Evolutionary conservation across 2,797 vertebrate species (phyloP), one percentile per base, ranked within the genome.

Genomic region (Centroberyx gerrardi): DNA sequence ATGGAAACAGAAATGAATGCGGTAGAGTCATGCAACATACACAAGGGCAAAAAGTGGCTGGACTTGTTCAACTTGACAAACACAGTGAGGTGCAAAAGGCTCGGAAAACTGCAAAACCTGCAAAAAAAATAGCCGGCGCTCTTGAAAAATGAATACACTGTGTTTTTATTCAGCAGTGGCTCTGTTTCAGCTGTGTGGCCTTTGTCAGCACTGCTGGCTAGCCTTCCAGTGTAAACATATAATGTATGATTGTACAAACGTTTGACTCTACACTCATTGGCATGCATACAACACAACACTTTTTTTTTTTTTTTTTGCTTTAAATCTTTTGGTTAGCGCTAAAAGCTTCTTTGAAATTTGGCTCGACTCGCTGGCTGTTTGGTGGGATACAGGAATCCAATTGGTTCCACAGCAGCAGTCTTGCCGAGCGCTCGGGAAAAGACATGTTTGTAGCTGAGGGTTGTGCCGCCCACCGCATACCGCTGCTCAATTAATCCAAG

Each of bases 401-500:
- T 84, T 73, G 75, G 84, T 85, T 89, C 73, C 13, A 28, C 81
- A 8, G 72, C 56, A 15, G 67, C 70, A 49, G 72, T 36, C 42
- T 64, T 60, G 48, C 81, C 0, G 44, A 44, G 76, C 72, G 72
- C 68, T 81, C 75, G 82, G 74, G 68, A 71, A 72, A 72, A 78
- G 73, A 69, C 36, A 17, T 33, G 75, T 88, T 75, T 78, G 53
- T 76, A 55, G 72, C 82, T 65, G 74, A 72, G 46, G 79, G 69
- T 76, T 74, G 78, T 62, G 74, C 83, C 74, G 65, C 87, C 83
- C 84, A 63, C 80, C 60, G 66, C 71, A 82, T 65, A 62, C 58
- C 65, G 22, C 78, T 66, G 84, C 88, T 90, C 84, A 78, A 86
- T 91, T 87, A 91, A 85, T 89, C 75, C 76, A 18, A 74, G 72